A percentile compares a stretch with the other conserved stretches of the same genome.
phyloP scores from a whole-genome alignment of 2,797 vertebrate genomes.

The Emydoidea blandingii region DNA sequence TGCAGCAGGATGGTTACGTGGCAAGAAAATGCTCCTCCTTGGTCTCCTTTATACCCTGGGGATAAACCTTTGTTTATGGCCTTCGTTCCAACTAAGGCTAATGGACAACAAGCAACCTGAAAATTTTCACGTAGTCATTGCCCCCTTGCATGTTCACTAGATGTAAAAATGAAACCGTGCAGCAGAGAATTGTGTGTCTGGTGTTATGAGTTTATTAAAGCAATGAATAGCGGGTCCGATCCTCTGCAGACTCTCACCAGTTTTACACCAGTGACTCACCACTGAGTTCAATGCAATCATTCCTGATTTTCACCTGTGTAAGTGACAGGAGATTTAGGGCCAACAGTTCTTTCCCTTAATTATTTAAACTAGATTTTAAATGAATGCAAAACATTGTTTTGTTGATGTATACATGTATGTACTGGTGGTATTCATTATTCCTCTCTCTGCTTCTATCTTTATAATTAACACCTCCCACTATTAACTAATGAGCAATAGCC shows the following conservation, averaged over 20 bases:
- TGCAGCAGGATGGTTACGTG: neutral
- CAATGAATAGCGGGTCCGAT: neutral
- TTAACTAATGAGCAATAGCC: neutral
- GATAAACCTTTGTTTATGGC: neutral
- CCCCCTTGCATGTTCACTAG: neutral
- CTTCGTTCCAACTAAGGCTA: neutral
- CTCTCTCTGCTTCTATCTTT: neutral
- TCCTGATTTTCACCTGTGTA: neutral
- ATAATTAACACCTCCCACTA: neutral
- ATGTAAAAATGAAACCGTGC: accelerated
- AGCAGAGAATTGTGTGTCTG: neutral
- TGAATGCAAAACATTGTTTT: neutral
- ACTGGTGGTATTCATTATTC: neutral
- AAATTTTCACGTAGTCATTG: neutral
- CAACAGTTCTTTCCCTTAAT: neutral
- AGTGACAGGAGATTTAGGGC: neutral
- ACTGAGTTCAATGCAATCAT: neutral
- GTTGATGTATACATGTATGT: neutral
- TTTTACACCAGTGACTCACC: neutral
- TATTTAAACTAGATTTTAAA: accelerated
- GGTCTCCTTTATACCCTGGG: neutral
- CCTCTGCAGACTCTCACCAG: neutral
- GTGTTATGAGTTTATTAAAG: accelerated
- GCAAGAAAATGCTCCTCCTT: neutral
- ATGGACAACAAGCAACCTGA: neutral